Evolutionary conservation across 2,113 vertebrate species (phyloP).

Genomic region (Peromyscus leucopus): DNA sequence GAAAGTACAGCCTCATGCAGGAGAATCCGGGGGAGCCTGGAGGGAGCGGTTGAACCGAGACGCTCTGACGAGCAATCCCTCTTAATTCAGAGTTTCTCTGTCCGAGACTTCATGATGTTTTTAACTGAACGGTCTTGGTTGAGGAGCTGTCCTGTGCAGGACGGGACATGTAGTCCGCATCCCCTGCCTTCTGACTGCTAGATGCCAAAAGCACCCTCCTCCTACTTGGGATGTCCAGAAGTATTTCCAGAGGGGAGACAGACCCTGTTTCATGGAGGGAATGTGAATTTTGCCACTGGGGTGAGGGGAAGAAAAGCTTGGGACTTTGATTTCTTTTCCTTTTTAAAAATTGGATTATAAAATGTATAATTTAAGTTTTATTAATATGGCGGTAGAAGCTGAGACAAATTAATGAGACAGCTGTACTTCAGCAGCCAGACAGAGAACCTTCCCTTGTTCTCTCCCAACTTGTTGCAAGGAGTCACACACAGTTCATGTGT

Average conservation of each 20-base stretch:
- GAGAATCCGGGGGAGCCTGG: not conserved
- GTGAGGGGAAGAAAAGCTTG: not conserved
- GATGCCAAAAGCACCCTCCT: not conserved
- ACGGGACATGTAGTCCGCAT: not conserved
- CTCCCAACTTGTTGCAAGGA: not conserved
- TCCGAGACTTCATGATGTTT: not conserved
- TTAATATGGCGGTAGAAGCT: not conserved
- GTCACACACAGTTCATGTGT: not conserved
- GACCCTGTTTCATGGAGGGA: not conserved
- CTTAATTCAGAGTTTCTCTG: not conserved
- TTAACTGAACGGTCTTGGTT: not conserved
- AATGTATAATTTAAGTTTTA: not conserved
- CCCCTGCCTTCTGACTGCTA: not conserved
- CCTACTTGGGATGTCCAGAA: not conserved
- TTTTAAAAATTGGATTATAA: not conserved
- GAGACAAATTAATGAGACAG: not conserved
- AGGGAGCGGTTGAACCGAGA: not conserved
- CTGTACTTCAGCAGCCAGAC: not conserved
- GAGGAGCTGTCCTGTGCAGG: too few species aligned
- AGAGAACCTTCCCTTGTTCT: not conserved
- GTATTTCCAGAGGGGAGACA: not conserved
- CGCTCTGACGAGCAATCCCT: not conserved
- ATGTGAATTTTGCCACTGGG: not conserved
- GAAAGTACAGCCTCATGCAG: fast-evolving
- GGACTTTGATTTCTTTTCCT: not conserved